Evolutionary conservation across 2,797 vertebrate genomes (phyloP), one percentile per base, ranked within the genome.

Genomic region (Coracias cyanogaster): DNA sequence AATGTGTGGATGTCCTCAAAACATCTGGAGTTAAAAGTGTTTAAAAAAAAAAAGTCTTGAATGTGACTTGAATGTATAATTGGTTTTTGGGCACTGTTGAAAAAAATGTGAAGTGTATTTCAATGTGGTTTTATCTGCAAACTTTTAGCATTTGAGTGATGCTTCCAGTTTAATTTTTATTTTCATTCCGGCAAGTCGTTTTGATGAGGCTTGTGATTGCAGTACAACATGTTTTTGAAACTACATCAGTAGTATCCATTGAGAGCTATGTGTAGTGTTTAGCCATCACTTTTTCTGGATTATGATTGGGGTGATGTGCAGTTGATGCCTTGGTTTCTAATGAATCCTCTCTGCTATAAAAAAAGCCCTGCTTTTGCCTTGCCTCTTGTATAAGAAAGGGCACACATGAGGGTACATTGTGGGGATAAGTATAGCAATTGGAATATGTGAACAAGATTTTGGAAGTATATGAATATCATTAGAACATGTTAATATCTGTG

Each of bases 141-240:
- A 89, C 95, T 64, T 65, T 64, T 65, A 82, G 83, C 78, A 70
- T 80, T 46, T 78, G 67, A 85, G 41, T 67, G 26, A 66, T 9
- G 3, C 20, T 86, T 94, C 52, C 60, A 61, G 48, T 62, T 92
- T 26, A 73, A 88, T 86, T 92, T 94, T 35, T 85, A 39, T 95
- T 95, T 92, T 82, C 74, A 62, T 65, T 95, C 67, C 83, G 94
- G 83, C 67, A 65, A 70, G 41, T 74, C 4, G 2, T 89, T 95
- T 69, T 46, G 69, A 86, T 93, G 60, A 93, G 54, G 61, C 26
- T 86, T 60, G 28, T 81, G 74, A 70, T 48, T 93, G 77, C 74
- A 88, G 52, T 39, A 18, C 31, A 81, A 46, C 39, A 21, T 84
- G 60, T 24, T 66, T 94, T 74, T 85, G 67, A 58, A 72, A 39